Conservation (phyloP, 2,797 vertebrate genomes). For the Simalia tracyae region DNA sequence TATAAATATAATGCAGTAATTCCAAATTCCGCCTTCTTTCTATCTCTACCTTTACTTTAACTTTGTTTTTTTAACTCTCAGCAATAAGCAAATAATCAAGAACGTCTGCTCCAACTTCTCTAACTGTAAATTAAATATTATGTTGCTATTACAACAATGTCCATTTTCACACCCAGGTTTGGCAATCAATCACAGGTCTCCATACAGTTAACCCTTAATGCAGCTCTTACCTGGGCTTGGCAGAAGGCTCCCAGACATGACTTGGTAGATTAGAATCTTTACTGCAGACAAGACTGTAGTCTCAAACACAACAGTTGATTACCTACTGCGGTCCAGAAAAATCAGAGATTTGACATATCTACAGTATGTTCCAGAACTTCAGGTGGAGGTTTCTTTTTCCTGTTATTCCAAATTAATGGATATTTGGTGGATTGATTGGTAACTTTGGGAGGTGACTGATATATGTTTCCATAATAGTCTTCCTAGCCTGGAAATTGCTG, state of each 20-base stretch:
- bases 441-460: not conserved
- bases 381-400: not conserved
- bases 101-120: not conserved
- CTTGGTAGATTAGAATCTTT: not conserved
- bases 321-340: not conserved
- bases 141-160: conserved; percentile 16
- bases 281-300: not conserved
- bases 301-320: not conserved
- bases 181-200: too few species aligned
- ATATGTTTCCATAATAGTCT: too few species aligned
- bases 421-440: not conserved
- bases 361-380: not conserved
- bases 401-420: not conserved
- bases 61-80: not conserved
- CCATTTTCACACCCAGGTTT: too few species aligned
- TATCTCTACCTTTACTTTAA: not conserved
- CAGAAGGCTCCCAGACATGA: not conserved
- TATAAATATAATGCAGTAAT: conserved; percentile 19
- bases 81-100: not conserved
- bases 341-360: not conserved
- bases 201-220: not conserved
- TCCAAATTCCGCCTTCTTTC: not conserved
- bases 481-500: too few species aligned
- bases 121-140: conserved; percentile 31
- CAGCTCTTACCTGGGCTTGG: not conserved